Evolutionary conservation across 2,888 invertebrate species (phyloP).

Genomic region (Diabrotica balteata): DNA sequence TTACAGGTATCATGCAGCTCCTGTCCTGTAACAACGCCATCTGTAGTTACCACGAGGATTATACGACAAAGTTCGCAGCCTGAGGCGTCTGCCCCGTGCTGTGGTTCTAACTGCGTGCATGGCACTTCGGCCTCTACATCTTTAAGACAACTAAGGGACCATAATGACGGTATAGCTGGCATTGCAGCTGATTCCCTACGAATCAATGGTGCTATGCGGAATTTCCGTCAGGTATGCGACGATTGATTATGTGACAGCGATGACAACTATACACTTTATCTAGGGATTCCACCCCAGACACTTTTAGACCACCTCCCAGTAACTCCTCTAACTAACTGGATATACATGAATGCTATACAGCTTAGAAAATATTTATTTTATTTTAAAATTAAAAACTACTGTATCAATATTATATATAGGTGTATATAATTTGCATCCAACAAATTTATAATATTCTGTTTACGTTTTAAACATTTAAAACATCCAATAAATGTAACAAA

Average conservation of each 20-base stretch:
- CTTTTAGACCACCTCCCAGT: not conserved
- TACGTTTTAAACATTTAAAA: too few species aligned
- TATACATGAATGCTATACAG: not conserved
- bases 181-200: slow-evolving; percentile 95
- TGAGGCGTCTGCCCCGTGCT: slow-evolving; percentile 70
- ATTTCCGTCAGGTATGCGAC: slow-evolving; percentile 87
- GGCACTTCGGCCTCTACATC: slow-evolving; percentile 83
- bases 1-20: slow-evolving; percentile 65
- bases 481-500: too few species aligned
- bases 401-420: not conserved
- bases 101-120: slow-evolving; percentile 68
- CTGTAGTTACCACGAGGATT: slow-evolving; percentile 79
- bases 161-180: slow-evolving; percentile 84
- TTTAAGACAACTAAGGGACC: slow-evolving; percentile 78
- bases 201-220: slow-evolving; percentile 95
- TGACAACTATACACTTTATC: not conserved
- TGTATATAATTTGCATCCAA: too few species aligned
- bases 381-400: not conserved
- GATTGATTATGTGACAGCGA: slow-evolving; percentile 27
- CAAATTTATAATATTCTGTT: too few species aligned
- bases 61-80: slow-evolving; percentile 90
- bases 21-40: slow-evolving; percentile 73
- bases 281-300: not conserved
- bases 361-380: not conserved
- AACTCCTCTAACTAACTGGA: slow-evolving; percentile 1